Base-by-base conservation (phyloP, 2,888 invertebrate species). In the Sialis fuliginosa region DNA sequence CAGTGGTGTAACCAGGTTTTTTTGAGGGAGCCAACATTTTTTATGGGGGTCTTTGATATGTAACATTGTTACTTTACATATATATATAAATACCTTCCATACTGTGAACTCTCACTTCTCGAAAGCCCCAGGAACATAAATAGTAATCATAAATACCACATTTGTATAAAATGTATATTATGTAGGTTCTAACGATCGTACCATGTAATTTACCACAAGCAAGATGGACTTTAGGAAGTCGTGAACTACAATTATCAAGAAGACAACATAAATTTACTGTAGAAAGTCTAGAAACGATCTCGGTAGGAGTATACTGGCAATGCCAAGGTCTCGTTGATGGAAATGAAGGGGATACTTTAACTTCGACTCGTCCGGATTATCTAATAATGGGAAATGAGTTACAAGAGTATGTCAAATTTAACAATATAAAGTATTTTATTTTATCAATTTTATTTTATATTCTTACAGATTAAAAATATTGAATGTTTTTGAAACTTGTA, bases 221-320 rank as follows among this genome's bases (percentile, higher is more conserved):
- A 1, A 80, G 81, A 58, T 89, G 92, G 85, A 68, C 90, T 22
- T 74, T 81, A 48, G 74, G 81, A 52, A 79, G 83, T 6, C 81
- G 83, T 61, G 76, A 79, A 51, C 77, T 86, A 7, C 42, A 47
- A 8, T n/a, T 51, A 37, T 35, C 34, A 3, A 58, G 60, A 45
- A 56, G 55, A 9, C 50, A 60, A 22, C 64, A 63, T 50, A 52
- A 61, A 71, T 84, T 87, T 53, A 81, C 81, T 5, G 86, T 93
- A 12, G 86, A 89, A 60, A 79, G 82, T 45, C 82, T 92, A 6
- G 76, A 83, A 59, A 82, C 87, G 2, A 78, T 80, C 51, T 77
- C 81, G 53, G 79, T 92, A 12, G 84, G 81, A 55, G 87, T 93
- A 1, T 82, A 84, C 56, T 92, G 92, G 91, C 83, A 87, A 53